A percentile compares a stretch with the other conserved stretches of the same genome.
Evolutionary conservation across 2,113 vertebrate species (phyloP).

Genomic region (Indicator indicator): DNA sequence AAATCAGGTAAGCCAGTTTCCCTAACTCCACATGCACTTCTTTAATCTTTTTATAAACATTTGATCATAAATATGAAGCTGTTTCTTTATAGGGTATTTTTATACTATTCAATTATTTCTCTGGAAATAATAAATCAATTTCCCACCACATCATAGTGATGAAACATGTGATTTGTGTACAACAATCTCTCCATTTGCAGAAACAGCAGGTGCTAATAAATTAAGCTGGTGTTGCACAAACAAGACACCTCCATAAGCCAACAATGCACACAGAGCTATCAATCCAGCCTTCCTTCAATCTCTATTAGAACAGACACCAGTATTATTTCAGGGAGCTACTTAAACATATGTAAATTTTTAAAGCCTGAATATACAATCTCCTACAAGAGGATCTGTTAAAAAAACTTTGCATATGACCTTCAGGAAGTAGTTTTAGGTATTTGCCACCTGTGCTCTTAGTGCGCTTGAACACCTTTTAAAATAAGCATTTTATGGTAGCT

Average conservation of each 20-base stretch:
- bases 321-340: neutral
- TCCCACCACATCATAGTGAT: neutral
- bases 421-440: neutral
- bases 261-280: neutral
- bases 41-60: neutral
- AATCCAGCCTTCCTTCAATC: neutral
- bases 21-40: neutral
- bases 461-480: neutral
- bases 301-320: neutral
- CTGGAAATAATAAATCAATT: slow-evolving; percentile 17
- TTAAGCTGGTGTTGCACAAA: slow-evolving; percentile 13
- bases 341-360: neutral
- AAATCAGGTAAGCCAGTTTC: neutral
- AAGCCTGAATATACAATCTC: neutral
- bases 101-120: neutral
- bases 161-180: neutral
- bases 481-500: neutral
- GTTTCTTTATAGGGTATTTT: neutral
- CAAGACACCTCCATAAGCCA: neutral
- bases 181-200: slow-evolving; percentile 1
- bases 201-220: slow-evolving; percentile 28
- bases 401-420: neutral
- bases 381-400: neutral
- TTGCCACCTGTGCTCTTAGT: neutral
- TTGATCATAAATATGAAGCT: neutral